Evolutionary conservation across 2,797 vertebrate species (phyloP).

Genomic region (Argentina silus): DNA sequence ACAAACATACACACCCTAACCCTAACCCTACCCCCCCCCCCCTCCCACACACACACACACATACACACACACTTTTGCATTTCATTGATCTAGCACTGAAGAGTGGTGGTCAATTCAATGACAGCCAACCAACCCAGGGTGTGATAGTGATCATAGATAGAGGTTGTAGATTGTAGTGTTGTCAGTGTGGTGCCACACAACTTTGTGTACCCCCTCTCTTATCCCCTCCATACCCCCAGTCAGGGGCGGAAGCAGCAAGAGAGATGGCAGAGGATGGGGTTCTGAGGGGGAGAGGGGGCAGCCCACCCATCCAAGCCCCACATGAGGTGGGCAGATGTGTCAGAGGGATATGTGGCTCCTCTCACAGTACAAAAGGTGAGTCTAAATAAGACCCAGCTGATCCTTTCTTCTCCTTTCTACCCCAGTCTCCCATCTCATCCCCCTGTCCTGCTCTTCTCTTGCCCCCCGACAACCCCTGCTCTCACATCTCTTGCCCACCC

Average conservation of each 20-base stretch:
- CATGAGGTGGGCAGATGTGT: slow-evolving; percentile 76
- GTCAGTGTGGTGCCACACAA: neutral
- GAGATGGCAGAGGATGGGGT: neutral
- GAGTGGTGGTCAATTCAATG: slow-evolving; percentile 42
- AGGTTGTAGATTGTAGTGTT: too few relatives aligned
- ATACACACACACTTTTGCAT: slow-evolving; percentile 23
- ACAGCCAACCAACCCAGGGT: slow-evolving; percentile 9
- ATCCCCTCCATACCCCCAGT: too few relatives aligned
- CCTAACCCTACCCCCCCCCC: neutral
- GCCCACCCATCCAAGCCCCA: slow-evolving; percentile 67
- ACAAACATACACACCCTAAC: slow-evolving; percentile 8
- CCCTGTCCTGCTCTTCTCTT: slow-evolving; percentile 4
- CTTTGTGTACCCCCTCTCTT: neutral
- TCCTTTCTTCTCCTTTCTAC: slow-evolving; percentile 35
- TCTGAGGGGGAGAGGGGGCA: slow-evolving; percentile 38
- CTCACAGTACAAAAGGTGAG: slow-evolving; percentile 68
- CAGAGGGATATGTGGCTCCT: slow-evolving; percentile 31
- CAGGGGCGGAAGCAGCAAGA: neutral
- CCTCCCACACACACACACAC: neutral
- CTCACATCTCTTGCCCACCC: slow-evolving; percentile 17
- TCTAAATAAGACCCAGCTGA: slow-evolving; percentile 75
- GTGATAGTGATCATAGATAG: too few relatives aligned
- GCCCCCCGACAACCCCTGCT: slow-evolving; percentile 9
- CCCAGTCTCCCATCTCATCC: neutral
- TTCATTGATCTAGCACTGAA: slow-evolving; percentile 59